phyloP scores from a whole-genome alignment of 2,888 invertebrate species.

The Ceratothoa steindachneri region DNA sequence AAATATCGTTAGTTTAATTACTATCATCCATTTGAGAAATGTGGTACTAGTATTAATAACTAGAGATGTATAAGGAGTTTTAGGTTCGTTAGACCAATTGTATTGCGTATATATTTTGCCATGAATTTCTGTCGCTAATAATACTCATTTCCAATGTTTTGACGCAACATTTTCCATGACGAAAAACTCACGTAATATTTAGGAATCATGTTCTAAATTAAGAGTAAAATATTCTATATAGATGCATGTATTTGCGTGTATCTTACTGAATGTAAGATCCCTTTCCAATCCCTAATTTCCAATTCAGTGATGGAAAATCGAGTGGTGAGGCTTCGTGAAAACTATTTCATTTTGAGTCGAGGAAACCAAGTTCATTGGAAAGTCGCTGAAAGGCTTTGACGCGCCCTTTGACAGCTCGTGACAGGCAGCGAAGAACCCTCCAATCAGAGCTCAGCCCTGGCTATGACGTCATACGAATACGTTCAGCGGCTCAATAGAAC shows the following conservation, averaged over 20 bases:
- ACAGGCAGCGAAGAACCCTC: background rate
- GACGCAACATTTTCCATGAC: no score
- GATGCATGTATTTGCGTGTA: background rate
- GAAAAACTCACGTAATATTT: no score
- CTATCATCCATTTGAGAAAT: no score
- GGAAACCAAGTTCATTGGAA: background rate
- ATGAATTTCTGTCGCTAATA: no score
- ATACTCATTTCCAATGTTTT: no score
- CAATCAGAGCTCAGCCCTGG: background rate
- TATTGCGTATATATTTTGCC: no score
- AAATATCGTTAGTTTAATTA: no score
- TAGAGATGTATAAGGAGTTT: no score
- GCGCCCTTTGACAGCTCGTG: conserved; percentile 4
- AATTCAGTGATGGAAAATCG: background rate
- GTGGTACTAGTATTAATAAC: no score
- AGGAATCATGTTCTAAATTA: no score
- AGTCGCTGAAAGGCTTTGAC: conserved; percentile 5
- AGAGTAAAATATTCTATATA: background rate
- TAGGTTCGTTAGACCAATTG: no score
- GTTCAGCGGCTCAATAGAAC: no score
- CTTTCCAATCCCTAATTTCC: background rate
- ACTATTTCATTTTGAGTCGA: background rate
- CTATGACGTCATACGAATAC: conserved; percentile 5
- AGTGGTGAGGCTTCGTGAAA: background rate
- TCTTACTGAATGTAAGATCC: background rate